These are phyloP conservation scores for Epinephelus lanceolatus DNA, from an alignment of 2,113 vertebrate species.

Conservation along the genomic window DNA sequence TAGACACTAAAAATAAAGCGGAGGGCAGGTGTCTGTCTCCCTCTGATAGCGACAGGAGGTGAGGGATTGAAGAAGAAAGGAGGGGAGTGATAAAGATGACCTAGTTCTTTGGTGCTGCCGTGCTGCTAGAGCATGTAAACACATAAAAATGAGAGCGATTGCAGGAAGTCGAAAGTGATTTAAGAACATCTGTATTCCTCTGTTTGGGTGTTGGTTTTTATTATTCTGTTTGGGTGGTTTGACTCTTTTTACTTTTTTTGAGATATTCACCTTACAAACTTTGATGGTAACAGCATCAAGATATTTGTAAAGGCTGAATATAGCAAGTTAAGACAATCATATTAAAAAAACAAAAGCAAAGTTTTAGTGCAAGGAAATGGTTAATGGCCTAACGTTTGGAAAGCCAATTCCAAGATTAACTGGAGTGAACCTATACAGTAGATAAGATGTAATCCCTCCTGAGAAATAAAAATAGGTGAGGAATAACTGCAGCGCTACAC, in stretches of 20 bases:
- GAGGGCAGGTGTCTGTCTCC: conserved; percentile 41
- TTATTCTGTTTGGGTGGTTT: neutral
- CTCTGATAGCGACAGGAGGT: conserved; percentile 37
- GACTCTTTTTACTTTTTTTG: neutral
- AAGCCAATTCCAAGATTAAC: neutral
- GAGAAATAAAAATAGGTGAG: neutral
- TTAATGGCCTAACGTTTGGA: neutral
- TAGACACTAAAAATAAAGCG: conserved; percentile 35
- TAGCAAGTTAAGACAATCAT: neutral
- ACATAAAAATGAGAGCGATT: neutral
- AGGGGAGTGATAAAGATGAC: conserved; percentile 43
- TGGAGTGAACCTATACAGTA: neutral
- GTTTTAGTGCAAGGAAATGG: neutral
- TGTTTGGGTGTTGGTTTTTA: neutral
- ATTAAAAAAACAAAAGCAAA: neutral
- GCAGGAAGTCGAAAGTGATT: conserved; percentile 3
- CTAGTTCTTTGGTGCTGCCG: conserved; percentile 53
- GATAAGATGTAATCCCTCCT: neutral
- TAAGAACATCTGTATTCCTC: neutral
- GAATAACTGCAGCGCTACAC: neutral
- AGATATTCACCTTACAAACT: neutral
- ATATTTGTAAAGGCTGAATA: neutral
- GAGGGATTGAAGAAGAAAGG: conserved; percentile 34
- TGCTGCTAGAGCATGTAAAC: conserved; percentile 15
- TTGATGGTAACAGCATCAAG: neutral